Base-by-base conservation (phyloP, 2,113 vertebrate genomes). In the Probosciger aterrimus region DNA sequence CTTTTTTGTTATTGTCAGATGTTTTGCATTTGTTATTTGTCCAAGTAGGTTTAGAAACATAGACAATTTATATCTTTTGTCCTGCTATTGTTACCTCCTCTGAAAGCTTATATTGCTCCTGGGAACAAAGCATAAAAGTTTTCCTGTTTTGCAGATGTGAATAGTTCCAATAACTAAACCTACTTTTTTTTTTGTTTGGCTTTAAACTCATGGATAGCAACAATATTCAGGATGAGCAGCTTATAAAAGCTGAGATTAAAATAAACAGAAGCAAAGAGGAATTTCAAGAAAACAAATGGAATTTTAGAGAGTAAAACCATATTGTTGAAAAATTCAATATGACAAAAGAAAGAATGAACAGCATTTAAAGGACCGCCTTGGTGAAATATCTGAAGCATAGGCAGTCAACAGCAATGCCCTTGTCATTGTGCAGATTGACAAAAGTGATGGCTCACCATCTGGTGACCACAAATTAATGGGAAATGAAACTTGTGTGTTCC, bases 401-500 rank as follows among this genome's bases (percentile, higher is more conserved):
- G 18, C 55, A 67, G 30, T 43, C 39, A 47, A 31, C 60, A 77
- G 35, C 67, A 37, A 18, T 7, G n/a, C 18, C 30, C 18, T 43
- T 46, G 39, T 49, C 52, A 22, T 24, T 41, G 27, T 43, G 33
- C 33, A 35, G 53, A 10, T 55, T 59, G 73, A 37, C 59, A 81
- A 49, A 74, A 71, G 49, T 15, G 65, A 60, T 69, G 63, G 35
- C 80, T 95, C 43, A 69, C 71, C 71, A 71, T 92, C 84, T 86
- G 94, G 62, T 22, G 73, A n/a, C 39, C 33, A 49, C 57, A 71
- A 86, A 89, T 91, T 60, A 82, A 84, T 50, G 67, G 71, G 65
- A 87, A 88, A 86, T 50, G 37, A 74, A 96, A 68, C 28, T 41
- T 76, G 55, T 87, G 95, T 96, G 88, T 73, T 82, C 27, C 84